Evolutionary conservation across 2,888 invertebrate genomes (phyloP).

Genomic region (Heliconius charithonia): DNA sequence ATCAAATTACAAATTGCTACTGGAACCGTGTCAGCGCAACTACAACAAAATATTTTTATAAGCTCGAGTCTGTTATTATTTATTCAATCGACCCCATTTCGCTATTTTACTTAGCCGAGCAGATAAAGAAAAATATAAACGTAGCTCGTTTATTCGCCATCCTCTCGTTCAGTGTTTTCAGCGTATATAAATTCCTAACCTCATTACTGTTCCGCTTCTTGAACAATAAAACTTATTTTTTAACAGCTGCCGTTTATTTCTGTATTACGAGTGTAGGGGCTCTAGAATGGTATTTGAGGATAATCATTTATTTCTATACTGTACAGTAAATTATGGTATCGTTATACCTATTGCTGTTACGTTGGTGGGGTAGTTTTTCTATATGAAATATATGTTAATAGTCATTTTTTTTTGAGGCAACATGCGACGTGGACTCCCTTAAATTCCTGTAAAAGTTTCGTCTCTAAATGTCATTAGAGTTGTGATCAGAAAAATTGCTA

Average conservation of each 20-base stretch:
- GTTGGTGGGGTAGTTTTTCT: background rate
- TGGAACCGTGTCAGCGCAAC: conserved; percentile 17
- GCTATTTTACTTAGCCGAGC: conserved; percentile 38
- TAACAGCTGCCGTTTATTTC: conserved; percentile 41
- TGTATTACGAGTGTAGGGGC: conserved; percentile 35
- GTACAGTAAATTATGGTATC: background rate
- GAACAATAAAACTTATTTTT: conserved; percentile 43
- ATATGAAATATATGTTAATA: too few species aligned
- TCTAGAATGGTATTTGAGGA: conserved; percentile 24
- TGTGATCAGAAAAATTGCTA: accelerated
- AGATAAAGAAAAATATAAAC: conserved; percentile 45
- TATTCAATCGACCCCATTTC: conserved; percentile 34
- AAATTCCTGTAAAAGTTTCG: too few species aligned
- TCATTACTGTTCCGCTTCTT: conserved; percentile 44
- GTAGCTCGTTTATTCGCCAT: conserved; percentile 40
- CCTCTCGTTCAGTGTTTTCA: conserved; percentile 42
- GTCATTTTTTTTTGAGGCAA: too few species aligned
- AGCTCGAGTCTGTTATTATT: conserved; percentile 22
- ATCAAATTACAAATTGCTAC: conserved; percentile 3
- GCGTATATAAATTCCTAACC: conserved; percentile 45
- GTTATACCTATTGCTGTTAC: background rate
- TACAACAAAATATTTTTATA: conserved; percentile 28
- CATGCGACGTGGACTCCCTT: too few species aligned
- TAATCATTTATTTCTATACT: conserved; percentile 10
- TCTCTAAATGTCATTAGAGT: background rate